These are phyloP conservation scores for Silurus aristotelis DNA, from an alignment of 2,797 vertebrate species.

Conservation along the genomic window DNA sequence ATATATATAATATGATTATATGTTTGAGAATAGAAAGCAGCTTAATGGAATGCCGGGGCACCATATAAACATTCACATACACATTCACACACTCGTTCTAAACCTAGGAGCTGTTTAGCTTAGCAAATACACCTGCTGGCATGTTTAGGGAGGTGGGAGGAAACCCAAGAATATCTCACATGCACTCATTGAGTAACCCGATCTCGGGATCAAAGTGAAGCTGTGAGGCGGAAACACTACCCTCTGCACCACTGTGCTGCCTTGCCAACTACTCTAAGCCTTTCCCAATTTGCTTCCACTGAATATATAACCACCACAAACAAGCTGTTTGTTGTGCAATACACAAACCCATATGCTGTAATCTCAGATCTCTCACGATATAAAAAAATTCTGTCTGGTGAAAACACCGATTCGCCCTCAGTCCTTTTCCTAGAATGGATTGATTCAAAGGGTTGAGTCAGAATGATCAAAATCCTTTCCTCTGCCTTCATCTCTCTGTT, in stretches of 20 bases:
- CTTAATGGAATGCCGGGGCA: background rate
- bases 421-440: background rate
- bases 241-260: background rate
- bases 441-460: too few relatives aligned
- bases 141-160: background rate
- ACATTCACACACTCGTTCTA: background rate
- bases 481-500: background rate
- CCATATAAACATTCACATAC: background rate
- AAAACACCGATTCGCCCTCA: background rate
- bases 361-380: background rate
- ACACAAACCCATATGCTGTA: background rate
- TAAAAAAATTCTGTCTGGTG: background rate
- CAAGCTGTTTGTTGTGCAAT: background rate
- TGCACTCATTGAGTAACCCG: background rate
- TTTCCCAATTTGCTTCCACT: background rate
- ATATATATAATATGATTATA: too few relatives aligned
- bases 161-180: constrained; percentile 15
- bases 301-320: background rate
- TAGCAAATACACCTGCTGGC: background rate
- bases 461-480: background rate
- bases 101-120: background rate
- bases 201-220: constrained; percentile 11
- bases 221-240: constrained; percentile 7
- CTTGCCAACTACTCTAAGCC: constrained; percentile 1
- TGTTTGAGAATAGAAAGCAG: background rate